Conservation (phyloP, 2,113 vertebrate genomes). For the Gambusia affinis region DNA sequence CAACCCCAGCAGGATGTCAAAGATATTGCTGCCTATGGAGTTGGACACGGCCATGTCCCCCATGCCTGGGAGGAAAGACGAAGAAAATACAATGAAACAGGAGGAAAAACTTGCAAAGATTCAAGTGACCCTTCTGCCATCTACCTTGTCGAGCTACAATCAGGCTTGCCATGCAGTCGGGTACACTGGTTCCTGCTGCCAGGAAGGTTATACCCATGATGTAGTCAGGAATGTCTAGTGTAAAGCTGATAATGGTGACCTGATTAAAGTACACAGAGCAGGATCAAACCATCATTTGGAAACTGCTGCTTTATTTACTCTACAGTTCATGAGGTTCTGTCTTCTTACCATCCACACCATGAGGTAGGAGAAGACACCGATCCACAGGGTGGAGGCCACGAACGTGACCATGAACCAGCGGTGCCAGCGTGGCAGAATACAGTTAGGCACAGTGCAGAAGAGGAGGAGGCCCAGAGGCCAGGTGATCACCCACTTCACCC, state of each 20-base stretch:
- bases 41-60: conserved; percentile 86
- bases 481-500: conserved; percentile 80
- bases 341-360: conserved; percentile 87
- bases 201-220: conserved; percentile 86
- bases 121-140: background rate
- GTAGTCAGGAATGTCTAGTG: conserved; percentile 83
- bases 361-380: conserved; percentile 85
- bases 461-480: conserved; percentile 83
- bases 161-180: conserved; percentile 85
- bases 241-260: conserved; percentile 84
- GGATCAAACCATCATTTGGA: background rate
- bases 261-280: conserved; percentile 28
- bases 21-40: conserved; percentile 85
- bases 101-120: background rate
- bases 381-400: conserved; percentile 82
- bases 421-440: conserved; percentile 80
- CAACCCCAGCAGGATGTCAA: conserved; percentile 84
- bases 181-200: conserved; percentile 84
- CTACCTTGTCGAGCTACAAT: conserved; percentile 84
- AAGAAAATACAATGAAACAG: background rate
- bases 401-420: conserved; percentile 85
- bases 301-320: too few relatives aligned
- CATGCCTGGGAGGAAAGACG: conserved; percentile 71
- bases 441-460: conserved; percentile 84
- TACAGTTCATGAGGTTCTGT: background rate